Evolutionary conservation across 2,888 invertebrate genomes (phyloP).

Genomic region (Parnassius smintheus): DNA sequence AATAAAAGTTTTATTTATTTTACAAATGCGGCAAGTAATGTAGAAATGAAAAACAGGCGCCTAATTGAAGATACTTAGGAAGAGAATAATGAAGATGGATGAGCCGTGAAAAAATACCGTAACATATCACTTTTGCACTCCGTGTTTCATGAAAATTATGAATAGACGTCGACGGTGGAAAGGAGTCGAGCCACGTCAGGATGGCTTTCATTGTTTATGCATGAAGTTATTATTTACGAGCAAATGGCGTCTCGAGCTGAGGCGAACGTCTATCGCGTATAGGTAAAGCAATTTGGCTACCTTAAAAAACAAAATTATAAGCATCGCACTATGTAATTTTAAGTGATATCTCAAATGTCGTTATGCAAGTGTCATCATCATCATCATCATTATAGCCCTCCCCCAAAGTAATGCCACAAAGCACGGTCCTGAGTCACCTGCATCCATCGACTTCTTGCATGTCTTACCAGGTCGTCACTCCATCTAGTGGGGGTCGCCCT

Average conservation of each 20-base stretch:
- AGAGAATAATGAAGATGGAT: constrained; percentile 23
- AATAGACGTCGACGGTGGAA: constrained; percentile 46
- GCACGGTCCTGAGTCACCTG: too few relatives aligned
- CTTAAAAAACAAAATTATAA: neutral
- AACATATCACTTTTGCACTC: constrained; percentile 25
- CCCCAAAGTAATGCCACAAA: too few relatives aligned
- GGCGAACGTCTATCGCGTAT: constrained; percentile 28
- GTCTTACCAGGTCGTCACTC: too few relatives aligned
- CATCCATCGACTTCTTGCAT: too few relatives aligned
- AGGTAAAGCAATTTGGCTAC: constrained; percentile 6
- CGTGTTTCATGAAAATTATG: constrained; percentile 48
- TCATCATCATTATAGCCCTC: too few relatives aligned
- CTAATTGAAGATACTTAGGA: constrained; percentile 21
- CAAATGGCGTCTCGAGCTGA: constrained; percentile 31
- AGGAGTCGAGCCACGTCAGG: constrained; percentile 44
- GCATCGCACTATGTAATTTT: neutral
- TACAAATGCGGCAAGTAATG: constrained; percentile 11
- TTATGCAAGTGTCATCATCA: too few relatives aligned
- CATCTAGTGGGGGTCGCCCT: too few relatives aligned
- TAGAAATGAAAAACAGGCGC: constrained; percentile 12
- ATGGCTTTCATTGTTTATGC: constrained; percentile 64
- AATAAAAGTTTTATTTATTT: constrained; percentile 10
- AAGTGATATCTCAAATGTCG: neutral
- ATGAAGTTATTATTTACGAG: constrained; percentile 72
- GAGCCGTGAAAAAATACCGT: constrained; percentile 19